Conservation (phyloP, 2,113 vertebrate species). For the Brienomyrus brachyistius region DNA sequence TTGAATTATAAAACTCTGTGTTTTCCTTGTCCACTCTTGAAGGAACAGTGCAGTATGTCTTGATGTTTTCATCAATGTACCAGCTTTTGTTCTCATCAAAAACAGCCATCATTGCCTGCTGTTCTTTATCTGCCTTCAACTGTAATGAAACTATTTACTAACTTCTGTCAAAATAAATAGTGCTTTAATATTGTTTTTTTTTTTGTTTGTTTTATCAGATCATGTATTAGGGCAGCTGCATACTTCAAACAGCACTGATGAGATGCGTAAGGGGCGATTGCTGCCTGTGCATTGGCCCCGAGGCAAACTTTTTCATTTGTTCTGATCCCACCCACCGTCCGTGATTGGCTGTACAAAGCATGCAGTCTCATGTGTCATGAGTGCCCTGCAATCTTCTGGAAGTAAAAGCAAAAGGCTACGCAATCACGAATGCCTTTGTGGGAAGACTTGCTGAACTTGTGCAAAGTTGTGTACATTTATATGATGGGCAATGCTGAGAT, state of each 20-base stretch:
- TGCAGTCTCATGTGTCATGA: background rate
- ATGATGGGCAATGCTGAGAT: background rate
- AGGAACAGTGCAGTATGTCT: constrained; percentile 60
- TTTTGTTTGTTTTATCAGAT: background rate
- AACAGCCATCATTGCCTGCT: constrained; percentile 76
- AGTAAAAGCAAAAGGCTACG: background rate
- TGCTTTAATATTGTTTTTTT: background rate
- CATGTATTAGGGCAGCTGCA: background rate
- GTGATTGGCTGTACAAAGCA: background rate
- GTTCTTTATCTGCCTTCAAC: constrained; percentile 83
- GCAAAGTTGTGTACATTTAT: background rate
- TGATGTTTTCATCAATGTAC: constrained; percentile 88
- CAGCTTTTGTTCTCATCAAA: constrained; percentile 97
- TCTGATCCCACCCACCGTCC: background rate
- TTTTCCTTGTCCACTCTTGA: constrained; percentile 69
- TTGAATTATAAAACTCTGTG: constrained; percentile 78
- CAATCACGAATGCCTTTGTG: background rate
- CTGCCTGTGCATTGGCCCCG: background rate
- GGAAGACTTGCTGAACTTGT: background rate
- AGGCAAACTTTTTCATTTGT: no score
- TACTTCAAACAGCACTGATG: background rate
- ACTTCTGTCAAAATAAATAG: background rate
- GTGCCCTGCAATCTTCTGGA: background rate
- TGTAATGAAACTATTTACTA: constrained; percentile 38
- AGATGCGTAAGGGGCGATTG: background rate